These are phyloP conservation scores for Chanos chanos DNA, from an alignment of 2,797 vertebrate species.

Conservation along the genomic window DNA sequence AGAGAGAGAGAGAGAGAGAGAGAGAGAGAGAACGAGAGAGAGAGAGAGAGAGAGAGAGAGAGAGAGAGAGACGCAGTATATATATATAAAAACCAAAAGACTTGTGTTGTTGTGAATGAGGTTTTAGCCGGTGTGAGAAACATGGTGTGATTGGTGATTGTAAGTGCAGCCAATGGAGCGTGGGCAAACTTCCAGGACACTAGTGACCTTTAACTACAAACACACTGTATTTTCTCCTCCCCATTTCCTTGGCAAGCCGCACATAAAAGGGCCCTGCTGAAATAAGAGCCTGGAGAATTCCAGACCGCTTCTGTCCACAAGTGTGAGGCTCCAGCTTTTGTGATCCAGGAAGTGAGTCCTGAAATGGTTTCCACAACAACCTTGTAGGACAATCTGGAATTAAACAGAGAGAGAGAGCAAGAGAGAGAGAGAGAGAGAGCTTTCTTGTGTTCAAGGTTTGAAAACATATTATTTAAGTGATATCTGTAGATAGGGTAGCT, in stretches of 20 bases:
- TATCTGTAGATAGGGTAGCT: too few relatives aligned
- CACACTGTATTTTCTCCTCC: constrained; percentile 49
- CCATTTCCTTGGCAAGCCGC: constrained; percentile 25
- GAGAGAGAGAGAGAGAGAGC: neutral
- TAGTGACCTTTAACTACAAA: constrained; percentile 56
- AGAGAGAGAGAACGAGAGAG: too few relatives aligned
- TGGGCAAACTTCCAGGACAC: constrained; percentile 50
- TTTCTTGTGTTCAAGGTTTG: neutral
- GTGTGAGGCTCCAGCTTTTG: constrained; percentile 39
- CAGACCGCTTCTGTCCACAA: constrained; percentile 32
- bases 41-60: too few relatives aligned
- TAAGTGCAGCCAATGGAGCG: constrained; percentile 45
- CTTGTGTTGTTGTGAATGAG: constrained; percentile 20
- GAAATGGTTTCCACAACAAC: constrained; percentile 55
- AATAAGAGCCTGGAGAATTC: constrained; percentile 60
- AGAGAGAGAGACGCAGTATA: too few relatives aligned
- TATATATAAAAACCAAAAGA: too few relatives aligned
- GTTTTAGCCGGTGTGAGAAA: constrained; percentile 24
- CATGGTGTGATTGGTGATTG: constrained; percentile 42
- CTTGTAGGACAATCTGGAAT: constrained; percentile 37
- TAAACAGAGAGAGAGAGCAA: constrained; percentile 19
- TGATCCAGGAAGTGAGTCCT: constrained; percentile 37
- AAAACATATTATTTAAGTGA: too few relatives aligned
- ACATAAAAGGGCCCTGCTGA: constrained; percentile 56
- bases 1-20: too few relatives aligned